Base-by-base conservation (phyloP, 1,140 invertebrate species). In the Brachionus asplanchnoidis region DNA sequence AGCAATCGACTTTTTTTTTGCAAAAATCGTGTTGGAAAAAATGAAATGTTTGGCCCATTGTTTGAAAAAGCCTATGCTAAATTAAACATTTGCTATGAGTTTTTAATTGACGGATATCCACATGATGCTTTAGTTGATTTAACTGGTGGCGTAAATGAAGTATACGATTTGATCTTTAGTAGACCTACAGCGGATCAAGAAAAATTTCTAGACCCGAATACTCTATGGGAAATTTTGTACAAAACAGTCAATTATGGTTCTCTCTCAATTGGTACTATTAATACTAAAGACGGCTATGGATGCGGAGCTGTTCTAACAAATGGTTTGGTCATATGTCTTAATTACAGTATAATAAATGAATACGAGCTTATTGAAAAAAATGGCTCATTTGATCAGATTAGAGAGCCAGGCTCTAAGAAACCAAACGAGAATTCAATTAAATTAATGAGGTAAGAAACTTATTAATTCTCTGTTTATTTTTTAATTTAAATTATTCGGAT, bases 21-120 rank as follows among this genome's bases (percentile, higher is more conserved):
- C 75, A 93, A 53, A 28, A 93, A 86, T 94, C 93, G n/a, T 90
- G 92, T 3, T 92, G 93, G 85, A 91, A 92, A 1, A 14, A 92
- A 93, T 20, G 93, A 94, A 87, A 95, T 95, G 88, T 95, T 94
- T 94, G 92, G 92, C 12, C 92, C 94, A 2, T 88, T 95, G 3
- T 88, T 95, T 12, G 94, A 95, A 89, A 95, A 95, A 89, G 94
- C 94, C 32, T 95, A 84, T 53, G 82, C 82, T 17, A 84, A 73
- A 78, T 86, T 88, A 12, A 87, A 88, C 85, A 87, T 88, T n/a
- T 87, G 86, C 11, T 89, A 92, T 86, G 90, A 91, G 87, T 89
- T 89, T 42, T 86, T 92, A 40, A 88, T 89, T 65, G 89, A 89
- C 7, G 91, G 91, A 1, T 90, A 91, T 84, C 85, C 91, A 14